phyloP scores from a whole-genome alignment of 2,888 invertebrate genomes.

The Argyra leucocephala region DNA sequence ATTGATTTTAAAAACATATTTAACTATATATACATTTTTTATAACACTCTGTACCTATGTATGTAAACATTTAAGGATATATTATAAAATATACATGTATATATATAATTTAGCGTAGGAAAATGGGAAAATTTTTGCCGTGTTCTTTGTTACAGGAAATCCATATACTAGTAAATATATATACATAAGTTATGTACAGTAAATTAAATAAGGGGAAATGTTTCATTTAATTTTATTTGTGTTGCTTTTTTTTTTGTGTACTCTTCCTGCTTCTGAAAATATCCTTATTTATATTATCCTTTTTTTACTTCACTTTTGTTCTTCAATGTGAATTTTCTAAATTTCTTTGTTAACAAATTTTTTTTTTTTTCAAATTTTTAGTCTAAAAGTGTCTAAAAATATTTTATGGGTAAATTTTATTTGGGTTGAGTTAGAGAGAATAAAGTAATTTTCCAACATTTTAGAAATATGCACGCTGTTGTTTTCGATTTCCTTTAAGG shows the following conservation, averaged over 20 bases:
- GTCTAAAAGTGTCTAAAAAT: no score
- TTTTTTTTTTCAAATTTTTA: background rate
- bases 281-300: background rate
- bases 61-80: background rate
- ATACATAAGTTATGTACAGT: no score
- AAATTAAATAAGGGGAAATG: background rate
- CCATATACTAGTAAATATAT: background rate
- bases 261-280: background rate
- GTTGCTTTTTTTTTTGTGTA: background rate
- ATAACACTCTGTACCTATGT: no score
- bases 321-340: background rate
- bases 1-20: no score
- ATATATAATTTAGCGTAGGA: background rate
- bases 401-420: no score
- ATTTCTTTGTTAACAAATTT: background rate
- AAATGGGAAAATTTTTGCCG: background rate
- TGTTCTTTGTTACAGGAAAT: slow-evolving; percentile 1
- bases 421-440: no score
- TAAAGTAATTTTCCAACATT: background rate
- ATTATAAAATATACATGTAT: background rate
- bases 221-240: background rate
- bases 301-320: background rate
- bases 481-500: background rate
- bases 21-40: no score
- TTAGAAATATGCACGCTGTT: background rate